phyloP scores from a whole-genome alignment of 2,113 vertebrate genomes.

The Atractosteus spatula region DNA sequence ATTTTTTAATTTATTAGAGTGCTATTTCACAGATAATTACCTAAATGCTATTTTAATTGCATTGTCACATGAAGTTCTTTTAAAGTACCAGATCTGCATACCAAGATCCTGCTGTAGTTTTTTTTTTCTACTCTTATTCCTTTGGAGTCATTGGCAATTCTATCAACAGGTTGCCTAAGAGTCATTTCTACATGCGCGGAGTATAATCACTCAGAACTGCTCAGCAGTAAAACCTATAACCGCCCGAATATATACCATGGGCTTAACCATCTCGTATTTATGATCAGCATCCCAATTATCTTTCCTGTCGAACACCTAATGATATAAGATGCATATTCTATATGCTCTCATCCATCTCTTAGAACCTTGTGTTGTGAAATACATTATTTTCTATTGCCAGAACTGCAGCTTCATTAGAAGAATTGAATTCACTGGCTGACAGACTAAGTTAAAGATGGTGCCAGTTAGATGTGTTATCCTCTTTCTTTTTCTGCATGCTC shows the following conservation, averaged over 20 bases:
- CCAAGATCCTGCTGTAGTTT: background rate
- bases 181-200: background rate
- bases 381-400: background rate
- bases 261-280: background rate
- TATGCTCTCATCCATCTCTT: too few relatives aligned
- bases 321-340: background rate
- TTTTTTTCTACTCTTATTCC: background rate
- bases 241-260: background rate
- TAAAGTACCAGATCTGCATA: background rate
- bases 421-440: background rate
- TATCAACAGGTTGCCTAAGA: background rate
- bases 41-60: conserved; percentile 30
- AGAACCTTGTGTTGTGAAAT: background rate
- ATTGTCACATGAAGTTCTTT: conserved; percentile 27
- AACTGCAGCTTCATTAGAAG: conserved; percentile 4
- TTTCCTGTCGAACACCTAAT: background rate
- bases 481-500: background rate
- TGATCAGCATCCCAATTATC: background rate
- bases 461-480: background rate
- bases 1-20: conserved; percentile 28
- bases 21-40: conserved; percentile 29
- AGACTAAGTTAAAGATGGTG: too few relatives aligned
- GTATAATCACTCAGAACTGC: too few relatives aligned
- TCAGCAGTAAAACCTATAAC: background rate
- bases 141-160: background rate